Evolutionary conservation across 2,888 invertebrate genomes (phyloP).

Genomic region (Hemistola chrysoprasaria): DNA sequence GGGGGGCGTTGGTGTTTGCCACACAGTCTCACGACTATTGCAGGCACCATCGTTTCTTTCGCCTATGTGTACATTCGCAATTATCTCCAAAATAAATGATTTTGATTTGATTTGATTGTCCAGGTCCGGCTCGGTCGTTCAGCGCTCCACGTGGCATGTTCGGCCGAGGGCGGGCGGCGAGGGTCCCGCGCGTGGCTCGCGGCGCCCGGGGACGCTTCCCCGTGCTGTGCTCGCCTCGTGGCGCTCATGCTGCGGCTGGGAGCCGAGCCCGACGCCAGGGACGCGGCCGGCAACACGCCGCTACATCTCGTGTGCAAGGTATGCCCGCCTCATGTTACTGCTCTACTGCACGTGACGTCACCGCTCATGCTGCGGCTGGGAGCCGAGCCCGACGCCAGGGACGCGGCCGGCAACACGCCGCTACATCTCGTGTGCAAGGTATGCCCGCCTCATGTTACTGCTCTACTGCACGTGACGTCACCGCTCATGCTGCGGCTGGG

Average conservation of each 20-base stretch:
- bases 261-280: conserved; percentile 89
- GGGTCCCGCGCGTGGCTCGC: conserved; percentile 77
- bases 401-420: conserved; percentile 93
- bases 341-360: no score
- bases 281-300: conserved; percentile 93
- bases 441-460: conserved; percentile 76
- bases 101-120: conserved; percentile 3
- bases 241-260: conserved; percentile 91
- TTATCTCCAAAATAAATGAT: no score
- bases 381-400: conserved; percentile 89
- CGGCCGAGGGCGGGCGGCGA: conserved; percentile 81
- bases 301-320: conserved; percentile 92
- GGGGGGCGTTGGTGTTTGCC: no score
- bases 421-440: conserved; percentile 92
- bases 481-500: conserved; percentile 91
- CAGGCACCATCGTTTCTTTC: no score
- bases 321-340: conserved; percentile 76
- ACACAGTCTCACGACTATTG: no score
- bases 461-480: no score
- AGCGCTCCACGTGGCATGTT: conserved; percentile 92
- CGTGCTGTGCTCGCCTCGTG: conserved; percentile 68
- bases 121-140: conserved; percentile 86
- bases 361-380: conserved; percentile 91
- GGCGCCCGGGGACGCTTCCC: conserved; percentile 86
- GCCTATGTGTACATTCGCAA: no score